Evolutionary conservation across 1,140 invertebrate species (phyloP), one percentile per base, ranked within the genome.

Genomic region (Papilio xuthus): DNA sequence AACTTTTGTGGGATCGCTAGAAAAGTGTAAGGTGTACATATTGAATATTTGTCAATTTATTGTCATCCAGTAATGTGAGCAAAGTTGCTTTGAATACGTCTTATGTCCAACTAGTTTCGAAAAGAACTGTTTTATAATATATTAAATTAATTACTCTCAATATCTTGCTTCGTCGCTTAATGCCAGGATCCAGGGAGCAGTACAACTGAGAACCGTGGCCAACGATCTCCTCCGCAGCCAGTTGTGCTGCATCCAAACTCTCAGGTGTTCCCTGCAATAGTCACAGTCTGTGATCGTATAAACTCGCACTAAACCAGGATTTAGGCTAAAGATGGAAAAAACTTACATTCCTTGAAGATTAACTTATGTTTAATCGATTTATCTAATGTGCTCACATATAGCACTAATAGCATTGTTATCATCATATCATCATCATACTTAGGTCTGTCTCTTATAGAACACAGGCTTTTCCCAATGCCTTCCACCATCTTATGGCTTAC

Each of bases 1-100:
- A 90, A 63, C 90, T 92, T 32, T 86, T 82, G 0, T 89, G 86
- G 0, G 92, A 92, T 23, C 83, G 78, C 92, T 92, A 69, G n/a
- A 60, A 76, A 79, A 67, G 23, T 37, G 23, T 41, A 75, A 42
- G 7, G 32, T 7, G 32, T 37, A 37, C 32, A 37, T 37, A 37
- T 7, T 37, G 2, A 37, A 37, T n/a, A n/a, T 37, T 37, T 37
- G 7, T 32, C 32, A 32, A 32, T 32, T 32, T 32, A 32, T 32
- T n/a, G n/a, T n/a, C n/a, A 32, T 2, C 42, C 42, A 72, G 44
- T 69, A 75, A 67, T 37, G 32, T 37, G 2, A 37, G 32, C 32
- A 20, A 12, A 20, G 13, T 56, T 9, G 15, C 0, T 56, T 20
- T n/a, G 20, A 56, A 63, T 23, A 26, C 15, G 15, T 47, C 15